phyloP scores from a whole-genome alignment of 2,888 invertebrate species.

The Phyllotreta striolata region DNA sequence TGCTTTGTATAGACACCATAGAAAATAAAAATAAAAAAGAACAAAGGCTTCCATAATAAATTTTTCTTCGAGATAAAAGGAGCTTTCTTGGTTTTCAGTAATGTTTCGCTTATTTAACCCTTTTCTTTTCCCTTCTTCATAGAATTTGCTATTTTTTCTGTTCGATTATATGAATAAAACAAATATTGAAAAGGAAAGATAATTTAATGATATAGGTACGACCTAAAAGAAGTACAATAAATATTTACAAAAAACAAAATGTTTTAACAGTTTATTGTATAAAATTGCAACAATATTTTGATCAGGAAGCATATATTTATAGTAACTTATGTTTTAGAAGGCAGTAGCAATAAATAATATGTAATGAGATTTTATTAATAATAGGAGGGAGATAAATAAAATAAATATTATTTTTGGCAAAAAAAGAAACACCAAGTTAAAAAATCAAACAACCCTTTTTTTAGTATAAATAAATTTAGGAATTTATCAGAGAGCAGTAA shows the following conservation, averaged over 20 bases:
- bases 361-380: neutral
- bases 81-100: too few species aligned
- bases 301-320: constrained; percentile 31
- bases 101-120: too few species aligned
- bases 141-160: too few species aligned
- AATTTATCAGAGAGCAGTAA: neutral
- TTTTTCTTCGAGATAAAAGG: constrained; percentile 2
- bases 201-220: constrained; percentile 33
- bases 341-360: constrained; percentile 13
- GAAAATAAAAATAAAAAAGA: too few species aligned
- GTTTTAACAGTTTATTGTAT: constrained; percentile 34
- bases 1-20: too few species aligned
- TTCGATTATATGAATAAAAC: constrained; percentile 10
- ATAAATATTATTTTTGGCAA: constrained; percentile 26
- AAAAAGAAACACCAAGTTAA: constrained; percentile 25
- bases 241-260: constrained; percentile 39
- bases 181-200: constrained; percentile 28
- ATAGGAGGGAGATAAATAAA: constrained; percentile 19
- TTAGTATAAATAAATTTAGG: neutral
- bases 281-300: constrained; percentile 33
- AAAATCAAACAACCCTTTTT: constrained; percentile 26
- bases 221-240: constrained; percentile 33
- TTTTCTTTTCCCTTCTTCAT: too few species aligned
- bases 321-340: constrained; percentile 5
- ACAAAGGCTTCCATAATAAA: too few species aligned